A percentile compares a stretch with the other conserved stretches of the same genome.
Conservation (phyloP, 1,140 invertebrate genomes). For the Epicauta chinensis region DNA sequence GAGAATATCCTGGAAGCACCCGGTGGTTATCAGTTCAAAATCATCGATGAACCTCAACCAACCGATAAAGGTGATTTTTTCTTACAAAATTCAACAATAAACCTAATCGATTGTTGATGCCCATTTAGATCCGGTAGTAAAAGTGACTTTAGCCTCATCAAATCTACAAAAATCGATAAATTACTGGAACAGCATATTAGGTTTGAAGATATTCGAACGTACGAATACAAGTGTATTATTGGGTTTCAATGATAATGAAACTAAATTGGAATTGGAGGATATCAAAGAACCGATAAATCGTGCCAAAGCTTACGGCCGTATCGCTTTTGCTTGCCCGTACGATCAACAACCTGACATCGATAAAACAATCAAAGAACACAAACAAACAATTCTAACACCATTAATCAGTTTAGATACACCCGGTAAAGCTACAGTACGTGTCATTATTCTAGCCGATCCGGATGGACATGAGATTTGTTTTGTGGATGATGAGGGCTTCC, state of each 20-base stretch:
- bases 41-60: slow-evolving; percentile 65
- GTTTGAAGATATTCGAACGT: slow-evolving; percentile 63
- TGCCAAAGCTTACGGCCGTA: slow-evolving; percentile 89
- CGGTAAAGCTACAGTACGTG: slow-evolving; percentile 91
- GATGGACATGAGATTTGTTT: slow-evolving; percentile 98
- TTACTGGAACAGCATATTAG: slow-evolving; percentile 78
- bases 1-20: slow-evolving; percentile 65
- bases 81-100: not conserved
- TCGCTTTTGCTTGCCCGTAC: slow-evolving; percentile 85
- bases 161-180: slow-evolving; percentile 68
- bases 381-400: slow-evolving; percentile 77
- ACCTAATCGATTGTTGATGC: not conserved
- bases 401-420: slow-evolving; percentile 89
- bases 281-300: slow-evolving; percentile 68
- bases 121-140: slow-evolving; percentile 73
- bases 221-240: slow-evolving; percentile 56
- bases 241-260: slow-evolving; percentile 66
- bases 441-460: slow-evolving; percentile 94
- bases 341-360: slow-evolving; percentile 68
- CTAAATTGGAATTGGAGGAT: slow-evolving; percentile 67
- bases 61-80: slow-evolving; percentile 51
- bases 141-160: slow-evolving; percentile 73
- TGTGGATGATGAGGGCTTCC: slow-evolving; percentile 93
- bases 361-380: slow-evolving; percentile 62
- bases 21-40: slow-evolving; percentile 84